These are phyloP conservation scores for Desoria tigrina DNA, from an alignment of 2,888 invertebrate genomes.

Conservation along the genomic window DNA sequence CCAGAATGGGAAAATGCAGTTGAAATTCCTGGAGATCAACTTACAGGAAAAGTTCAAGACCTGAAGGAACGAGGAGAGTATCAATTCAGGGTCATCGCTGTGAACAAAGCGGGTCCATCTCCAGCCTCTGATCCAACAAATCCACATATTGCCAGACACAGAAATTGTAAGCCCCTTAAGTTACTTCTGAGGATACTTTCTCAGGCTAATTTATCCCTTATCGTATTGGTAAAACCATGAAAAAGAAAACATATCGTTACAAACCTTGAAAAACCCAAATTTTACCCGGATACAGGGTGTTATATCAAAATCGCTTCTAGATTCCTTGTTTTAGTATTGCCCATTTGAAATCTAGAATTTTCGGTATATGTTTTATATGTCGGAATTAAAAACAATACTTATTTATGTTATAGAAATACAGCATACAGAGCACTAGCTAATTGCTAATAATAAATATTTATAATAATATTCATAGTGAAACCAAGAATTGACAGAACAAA, in stretches of 20 bases:
- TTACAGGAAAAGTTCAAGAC: conserved; percentile 77
- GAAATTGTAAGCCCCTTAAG: conserved; percentile 63
- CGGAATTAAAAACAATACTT: too few relatives aligned
- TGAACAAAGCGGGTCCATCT: conserved; percentile 84
- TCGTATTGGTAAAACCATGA: background rate
- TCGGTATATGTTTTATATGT: too few relatives aligned
- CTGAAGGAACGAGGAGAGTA: conserved; percentile 88
- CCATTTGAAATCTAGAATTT: too few relatives aligned
- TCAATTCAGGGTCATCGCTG: conserved; percentile 86
- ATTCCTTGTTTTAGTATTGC: too few relatives aligned
- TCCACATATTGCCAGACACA: conserved; percentile 83
- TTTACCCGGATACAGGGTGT: too few relatives aligned
- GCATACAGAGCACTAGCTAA: too few relatives aligned
- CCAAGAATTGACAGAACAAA: conserved; percentile 96
- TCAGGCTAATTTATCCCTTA: background rate
- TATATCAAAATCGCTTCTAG: too few relatives aligned
- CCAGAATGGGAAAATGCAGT: conserved; percentile 87
- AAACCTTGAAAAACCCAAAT: too few relatives aligned
- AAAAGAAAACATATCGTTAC: too few relatives aligned
- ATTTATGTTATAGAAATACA: too few relatives aligned
- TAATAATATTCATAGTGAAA: conserved; percentile 79
- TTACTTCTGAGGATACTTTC: conserved; percentile 65
- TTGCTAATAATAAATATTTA: too few relatives aligned
- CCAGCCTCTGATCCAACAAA: conserved; percentile 87
- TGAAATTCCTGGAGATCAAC: conserved; percentile 75